Conservation (phyloP, 1,140 invertebrate genomes). For the Vanessa tameamea region DNA sequence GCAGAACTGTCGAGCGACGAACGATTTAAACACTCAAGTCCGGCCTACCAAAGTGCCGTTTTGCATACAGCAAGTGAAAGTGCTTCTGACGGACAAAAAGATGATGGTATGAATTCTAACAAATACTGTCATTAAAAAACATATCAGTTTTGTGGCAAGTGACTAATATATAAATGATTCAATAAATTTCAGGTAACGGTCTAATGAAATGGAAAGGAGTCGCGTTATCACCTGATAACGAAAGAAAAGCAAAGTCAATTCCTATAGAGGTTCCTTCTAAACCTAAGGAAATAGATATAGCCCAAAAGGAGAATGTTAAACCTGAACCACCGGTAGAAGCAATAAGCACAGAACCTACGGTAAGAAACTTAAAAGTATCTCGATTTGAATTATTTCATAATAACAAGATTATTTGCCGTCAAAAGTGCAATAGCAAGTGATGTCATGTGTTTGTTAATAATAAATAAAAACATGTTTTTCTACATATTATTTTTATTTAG, state of each 20-base stretch:
- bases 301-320: constrained; percentile 72
- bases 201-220: constrained; percentile 89
- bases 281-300: constrained; percentile 61
- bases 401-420: no score
- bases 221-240: constrained; percentile 85
- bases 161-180: not conserved
- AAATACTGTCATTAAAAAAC: not conserved
- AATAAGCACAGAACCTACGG: constrained; percentile 72
- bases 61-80: constrained; percentile 79
- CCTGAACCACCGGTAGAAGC: constrained; percentile 54
- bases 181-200: constrained; percentile 52
- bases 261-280: constrained; percentile 44
- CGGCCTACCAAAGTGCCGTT: constrained; percentile 86
- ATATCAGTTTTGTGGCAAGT: not conserved
- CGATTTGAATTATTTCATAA: no score
- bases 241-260: constrained; percentile 61
- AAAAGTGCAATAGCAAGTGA: no score
- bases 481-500: no score
- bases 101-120: constrained; percentile 61
- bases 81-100: constrained; percentile 62
- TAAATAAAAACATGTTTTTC: no score
- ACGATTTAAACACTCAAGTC: constrained; percentile 86
- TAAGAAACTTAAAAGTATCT: constrained; percentile 29
- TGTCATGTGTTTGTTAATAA: no score
- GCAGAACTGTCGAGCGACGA: constrained; percentile 74